A percentile compares a stretch with the other conserved stretches of the same genome.
Conservation (phyloP, 1,140 invertebrate species). For the Pseudomyrmex gracilis region DNA sequence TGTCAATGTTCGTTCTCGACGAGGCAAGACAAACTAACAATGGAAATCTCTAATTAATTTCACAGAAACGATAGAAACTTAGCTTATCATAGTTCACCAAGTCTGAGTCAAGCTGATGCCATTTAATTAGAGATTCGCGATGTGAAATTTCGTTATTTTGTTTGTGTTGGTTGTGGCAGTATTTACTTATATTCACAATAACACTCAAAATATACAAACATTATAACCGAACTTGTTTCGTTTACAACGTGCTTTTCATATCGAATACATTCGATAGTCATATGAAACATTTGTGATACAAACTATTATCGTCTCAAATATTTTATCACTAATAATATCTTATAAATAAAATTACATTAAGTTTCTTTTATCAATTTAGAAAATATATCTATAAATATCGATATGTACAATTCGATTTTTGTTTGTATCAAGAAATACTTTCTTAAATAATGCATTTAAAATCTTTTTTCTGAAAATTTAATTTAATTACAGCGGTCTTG, state of each 20-base stretch:
- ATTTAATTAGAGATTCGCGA: constrained; percentile 67
- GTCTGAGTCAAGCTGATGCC: constrained; percentile 59
- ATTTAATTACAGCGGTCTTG: too few species aligned
- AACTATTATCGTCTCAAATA: not conserved
- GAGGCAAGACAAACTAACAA: not conserved
- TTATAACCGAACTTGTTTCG: constrained; percentile 31
- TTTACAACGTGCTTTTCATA: constrained; percentile 32
- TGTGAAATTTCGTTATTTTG: constrained; percentile 62
- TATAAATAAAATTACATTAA: not conserved
- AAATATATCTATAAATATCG: too few species aligned
- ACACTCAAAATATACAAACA: constrained; percentile 43
- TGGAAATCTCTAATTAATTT: constrained; percentile 66
- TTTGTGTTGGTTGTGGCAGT: constrained; percentile 35
- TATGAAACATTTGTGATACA: not conserved
- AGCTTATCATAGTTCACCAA: constrained; percentile 64
- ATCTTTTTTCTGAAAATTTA: too few species aligned
- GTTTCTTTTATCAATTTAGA: too few species aligned
- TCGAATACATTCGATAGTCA: not conserved
- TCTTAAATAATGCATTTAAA: not conserved
- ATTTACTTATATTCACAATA: constrained; percentile 38
- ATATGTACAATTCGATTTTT: too few species aligned
- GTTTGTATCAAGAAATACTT: not conserved
- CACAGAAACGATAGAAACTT: constrained; percentile 38
- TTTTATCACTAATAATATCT: not conserved
- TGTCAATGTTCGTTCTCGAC: constrained; percentile 1